These are phyloP conservation scores for Drosophila teissieri DNA, from an alignment of 1,140 invertebrate genomes.

Conservation along the genomic window DNA sequence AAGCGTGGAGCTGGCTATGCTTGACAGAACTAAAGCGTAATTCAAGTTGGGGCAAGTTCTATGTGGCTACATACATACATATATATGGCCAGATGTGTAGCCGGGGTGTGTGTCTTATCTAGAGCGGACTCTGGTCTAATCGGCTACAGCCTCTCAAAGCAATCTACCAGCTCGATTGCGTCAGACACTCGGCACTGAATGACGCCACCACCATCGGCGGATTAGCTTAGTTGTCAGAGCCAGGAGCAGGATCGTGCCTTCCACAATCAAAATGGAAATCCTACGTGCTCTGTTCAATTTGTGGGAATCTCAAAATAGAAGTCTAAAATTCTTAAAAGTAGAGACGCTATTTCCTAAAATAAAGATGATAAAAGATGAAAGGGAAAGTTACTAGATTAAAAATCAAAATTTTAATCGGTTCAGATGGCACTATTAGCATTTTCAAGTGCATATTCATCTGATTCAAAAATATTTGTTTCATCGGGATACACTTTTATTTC, in stretches of 20 bases:
- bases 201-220: slow-evolving; percentile 26
- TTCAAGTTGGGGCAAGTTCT: slow-evolving; percentile 11
- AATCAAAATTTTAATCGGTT: no score
- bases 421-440: no score
- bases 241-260: slow-evolving; percentile 5
- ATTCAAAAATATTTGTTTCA: no score
- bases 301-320: neutral
- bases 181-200: slow-evolving; percentile 19
- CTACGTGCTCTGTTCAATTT: neutral
- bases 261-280: neutral
- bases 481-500: no score
- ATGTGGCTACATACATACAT: slow-evolving; percentile 29
- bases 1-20: slow-evolving; percentile 32
- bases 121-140: neutral
- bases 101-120: neutral
- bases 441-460: no score
- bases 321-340: neutral
- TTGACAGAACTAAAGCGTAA: slow-evolving; percentile 25
- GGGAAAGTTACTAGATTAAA: no score
- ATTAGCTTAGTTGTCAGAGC: slow-evolving; percentile 17
- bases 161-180: slow-evolving; percentile 26
- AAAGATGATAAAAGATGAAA: no score
- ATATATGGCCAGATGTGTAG: slow-evolving; percentile 37
- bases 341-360: neutral
- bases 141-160: neutral